These are phyloP conservation scores for Elegia similella DNA, from an alignment of 2,888 invertebrate genomes.

Conservation along the genomic window DNA sequence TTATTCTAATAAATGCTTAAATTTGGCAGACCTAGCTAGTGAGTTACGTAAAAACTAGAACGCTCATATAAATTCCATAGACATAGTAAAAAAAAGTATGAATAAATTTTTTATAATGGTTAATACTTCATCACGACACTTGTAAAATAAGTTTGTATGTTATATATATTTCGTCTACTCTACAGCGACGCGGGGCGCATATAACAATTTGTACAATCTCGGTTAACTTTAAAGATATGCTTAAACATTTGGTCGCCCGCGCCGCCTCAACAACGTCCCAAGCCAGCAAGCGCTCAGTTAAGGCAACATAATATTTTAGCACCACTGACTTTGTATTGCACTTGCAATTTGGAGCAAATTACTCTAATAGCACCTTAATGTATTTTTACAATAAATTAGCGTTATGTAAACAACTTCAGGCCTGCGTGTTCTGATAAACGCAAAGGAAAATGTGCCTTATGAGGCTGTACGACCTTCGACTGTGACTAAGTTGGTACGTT, in stretches of 20 bases:
- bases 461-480: neutral
- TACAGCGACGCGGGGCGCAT: conserved; percentile 21
- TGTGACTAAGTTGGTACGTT: neutral
- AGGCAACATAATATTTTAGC: conserved; percentile 46
- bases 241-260: conserved; percentile 28
- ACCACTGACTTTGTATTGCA: conserved; percentile 29
- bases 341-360: conserved; percentile 14
- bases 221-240: conserved; percentile 40
- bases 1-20: conserved; percentile 8
- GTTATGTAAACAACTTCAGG: conserved; percentile 1
- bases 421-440: neutral
- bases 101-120: conserved; percentile 11
- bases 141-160: neutral
- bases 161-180: conserved; percentile 1
- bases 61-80: conserved; percentile 4
- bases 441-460: neutral
- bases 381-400: conserved; percentile 14
- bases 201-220: conserved; percentile 36
- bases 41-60: neutral
- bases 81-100: conserved; percentile 7
- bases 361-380: conserved; percentile 23
- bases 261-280: neutral
- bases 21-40: conserved; percentile 3
- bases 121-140: conserved; percentile 2
- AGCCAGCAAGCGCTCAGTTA: conserved; percentile 33